phyloP scores from a whole-genome alignment of 2,113 vertebrate genomes.

The Oncorhynchus masou region DNA sequence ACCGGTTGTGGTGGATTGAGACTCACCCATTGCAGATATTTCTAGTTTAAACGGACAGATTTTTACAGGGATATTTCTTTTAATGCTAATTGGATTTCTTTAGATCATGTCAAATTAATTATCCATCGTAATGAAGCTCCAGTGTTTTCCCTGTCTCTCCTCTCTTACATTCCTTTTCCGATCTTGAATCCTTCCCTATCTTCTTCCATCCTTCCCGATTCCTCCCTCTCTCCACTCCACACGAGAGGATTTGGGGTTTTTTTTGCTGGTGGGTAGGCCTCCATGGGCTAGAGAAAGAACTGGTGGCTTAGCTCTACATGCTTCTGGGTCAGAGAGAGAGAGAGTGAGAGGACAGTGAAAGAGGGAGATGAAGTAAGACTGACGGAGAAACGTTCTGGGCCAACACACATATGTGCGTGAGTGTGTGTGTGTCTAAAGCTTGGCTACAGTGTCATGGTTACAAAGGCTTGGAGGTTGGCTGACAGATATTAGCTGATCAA shows the following conservation, averaged over 20 bases:
- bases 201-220: neutral
- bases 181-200: neutral
- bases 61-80: no score
- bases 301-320: conserved; percentile 8
- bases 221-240: conserved; percentile 39
- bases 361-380: neutral
- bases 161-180: conserved; percentile 25
- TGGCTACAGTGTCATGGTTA: neutral
- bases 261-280: conserved; percentile 57
- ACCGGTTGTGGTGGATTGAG: no score
- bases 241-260: conserved; percentile 59
- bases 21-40: no score
- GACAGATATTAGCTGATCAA: conserved; percentile 49
- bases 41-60: no score
- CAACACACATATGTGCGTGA: conserved; percentile 36
- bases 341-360: neutral
- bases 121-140: neutral
- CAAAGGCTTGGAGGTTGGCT: conserved; percentile 36
- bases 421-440: conserved; percentile 21
- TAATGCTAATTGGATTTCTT: no score
- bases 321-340: conserved; percentile 62
- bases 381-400: conserved; percentile 3
- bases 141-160: neutral
- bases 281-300: conserved; percentile 45
- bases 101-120: neutral